Conservation (phyloP, 2,113 vertebrate genomes). For the Phalacrocorax carbo region DNA sequence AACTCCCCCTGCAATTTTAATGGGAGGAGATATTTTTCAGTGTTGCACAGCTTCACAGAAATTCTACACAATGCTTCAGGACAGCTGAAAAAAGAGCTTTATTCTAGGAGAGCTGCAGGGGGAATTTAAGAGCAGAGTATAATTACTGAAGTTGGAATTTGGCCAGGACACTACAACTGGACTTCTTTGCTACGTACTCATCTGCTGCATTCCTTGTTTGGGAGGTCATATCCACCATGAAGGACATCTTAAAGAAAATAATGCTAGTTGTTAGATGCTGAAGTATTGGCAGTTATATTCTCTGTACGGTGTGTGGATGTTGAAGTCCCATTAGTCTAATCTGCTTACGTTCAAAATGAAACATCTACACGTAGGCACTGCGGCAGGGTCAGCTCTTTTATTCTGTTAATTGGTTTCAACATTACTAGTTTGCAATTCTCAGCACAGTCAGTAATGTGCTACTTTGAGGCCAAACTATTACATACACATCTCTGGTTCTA, state of each 20-base stretch:
- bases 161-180: neutral
- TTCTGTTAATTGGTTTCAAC: neutral
- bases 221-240: neutral
- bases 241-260: neutral
- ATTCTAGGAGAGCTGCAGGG: neutral
- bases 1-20: neutral
- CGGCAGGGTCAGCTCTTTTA: neutral
- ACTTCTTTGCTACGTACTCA: neutral
- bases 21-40: neutral
- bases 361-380: neutral
- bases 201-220: neutral
- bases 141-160: constrained; percentile 11
- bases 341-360: neutral
- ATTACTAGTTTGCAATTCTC: neutral
- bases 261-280: neutral
- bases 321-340: neutral
- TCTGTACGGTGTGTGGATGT: neutral
- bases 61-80: neutral
- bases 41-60: neutral
- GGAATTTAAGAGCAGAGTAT: neutral
- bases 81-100: constrained; percentile 10
- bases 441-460: neutral
- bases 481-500: neutral
- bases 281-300: neutral
- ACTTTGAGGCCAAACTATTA: neutral